Conservation (phyloP, 1,140 invertebrate genomes). For the Chrysoperla carnea region DNA sequence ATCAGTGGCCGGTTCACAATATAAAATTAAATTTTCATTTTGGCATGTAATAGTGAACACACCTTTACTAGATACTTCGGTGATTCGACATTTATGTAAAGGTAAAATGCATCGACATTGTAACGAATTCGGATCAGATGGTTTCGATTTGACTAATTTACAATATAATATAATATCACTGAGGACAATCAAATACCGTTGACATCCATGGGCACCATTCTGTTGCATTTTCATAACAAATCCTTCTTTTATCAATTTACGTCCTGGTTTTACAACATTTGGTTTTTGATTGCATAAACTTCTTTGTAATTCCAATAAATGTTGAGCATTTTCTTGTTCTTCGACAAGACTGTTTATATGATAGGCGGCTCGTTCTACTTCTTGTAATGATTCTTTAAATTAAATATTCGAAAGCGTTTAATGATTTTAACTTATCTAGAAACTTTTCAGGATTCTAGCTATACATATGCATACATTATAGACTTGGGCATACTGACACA, state of each 20-base stretch:
- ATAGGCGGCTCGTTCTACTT: conserved; percentile 44
- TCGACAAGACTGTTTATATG: conserved; percentile 54
- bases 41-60: conserved; percentile 37
- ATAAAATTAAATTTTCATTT: conserved; percentile 34
- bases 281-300: conserved; percentile 35
- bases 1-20: conserved; percentile 29
- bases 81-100: conserved; percentile 37
- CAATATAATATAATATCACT: conserved; percentile 42
- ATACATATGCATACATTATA: too few relatives aligned
- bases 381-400: conserved; percentile 41
- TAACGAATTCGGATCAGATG: conserved; percentile 22
- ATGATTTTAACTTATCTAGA: too few relatives aligned
- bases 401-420: too few relatives aligned
- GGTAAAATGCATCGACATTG: conserved; percentile 38
- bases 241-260: conserved; percentile 51
- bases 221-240: conserved; percentile 42
- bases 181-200: conserved; percentile 30
- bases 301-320: conserved; percentile 46
- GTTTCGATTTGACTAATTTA: conserved; percentile 26
- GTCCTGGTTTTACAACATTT: conserved; percentile 45
- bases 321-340: conserved; percentile 52
- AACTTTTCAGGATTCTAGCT: too few relatives aligned
- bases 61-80: conserved; percentile 29
- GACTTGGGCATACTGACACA: too few relatives aligned
- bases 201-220: conserved; percentile 21